Evolutionary conservation across 2,113 vertebrate genomes (phyloP), one percentile per base, ranked within the genome.

Genomic region (Tyrannus savana): DNA sequence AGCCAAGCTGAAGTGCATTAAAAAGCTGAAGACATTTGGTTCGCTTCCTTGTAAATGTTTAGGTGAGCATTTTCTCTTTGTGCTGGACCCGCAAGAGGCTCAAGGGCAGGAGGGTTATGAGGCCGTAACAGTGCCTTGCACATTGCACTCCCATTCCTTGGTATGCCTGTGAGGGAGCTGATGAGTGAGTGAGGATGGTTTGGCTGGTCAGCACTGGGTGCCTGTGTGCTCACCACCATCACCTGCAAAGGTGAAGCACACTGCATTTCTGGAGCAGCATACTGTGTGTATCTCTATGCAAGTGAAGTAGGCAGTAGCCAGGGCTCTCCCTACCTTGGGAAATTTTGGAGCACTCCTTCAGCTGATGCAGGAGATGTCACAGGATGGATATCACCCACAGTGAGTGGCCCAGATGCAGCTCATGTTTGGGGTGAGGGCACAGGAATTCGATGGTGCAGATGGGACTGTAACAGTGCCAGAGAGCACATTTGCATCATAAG

Each of bases 131-230:
- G 27, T 3, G 19, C 31, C 56, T 21, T 15, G 66, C 27, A 35
- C 31, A 2, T 53, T n/a, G 44, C 37, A 7, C 23, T 68, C 7
- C 56, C 41, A 12, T 42, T 9, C 49, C 22, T 0, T 0, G 25
- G 12, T 22, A 13, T 0, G 1, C 63, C 42, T 80, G 58, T 0
- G 0, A 41, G 47, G 42, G 28, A 79, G 22, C 42, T 76, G 37
- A 31, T 4, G 7, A 19, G 58, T 16, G 17, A 80, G 35, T 49
- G 31, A 33, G 44, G 52, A 18, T 8, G 1, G 21, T 66, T 79
- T 2, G 1, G 37, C 52, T 75, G 50, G 60, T 47, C 46, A 56
- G 80, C 18, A 22, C 66, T 4, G 10, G 14, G 18, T 71, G 46
- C 58, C 75, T 52, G 10, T 3, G 9, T 33, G 42, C 46, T 31